A percentile compares a stretch with the other conserved stretches of the same genome.
These are phyloP conservation scores for Chalcosyrphus nemorum DNA, from an alignment of 2,888 invertebrate species.

Conservation along the genomic window DNA sequence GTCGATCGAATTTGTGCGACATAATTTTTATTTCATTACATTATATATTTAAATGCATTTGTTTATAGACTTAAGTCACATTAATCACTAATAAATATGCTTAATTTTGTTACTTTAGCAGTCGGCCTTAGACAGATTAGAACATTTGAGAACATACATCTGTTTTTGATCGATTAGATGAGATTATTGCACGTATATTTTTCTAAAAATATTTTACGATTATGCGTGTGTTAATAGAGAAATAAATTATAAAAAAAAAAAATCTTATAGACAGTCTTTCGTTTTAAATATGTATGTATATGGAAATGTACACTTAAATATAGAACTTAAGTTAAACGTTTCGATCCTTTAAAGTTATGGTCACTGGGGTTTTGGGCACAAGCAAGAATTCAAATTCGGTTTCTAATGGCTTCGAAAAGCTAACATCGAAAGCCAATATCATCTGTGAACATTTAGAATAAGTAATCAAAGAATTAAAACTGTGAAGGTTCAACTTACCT, in stretches of 20 bases:
- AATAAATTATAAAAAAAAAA: conserved; percentile 1
- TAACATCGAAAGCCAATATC: conserved; percentile 87
- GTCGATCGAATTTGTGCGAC: neutral
- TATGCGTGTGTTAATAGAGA: too few relatives aligned
- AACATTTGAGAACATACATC: too few relatives aligned
- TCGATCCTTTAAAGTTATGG: conserved; percentile 86
- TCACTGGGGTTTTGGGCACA: conserved; percentile 89
- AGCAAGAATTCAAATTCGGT: conserved; percentile 92
- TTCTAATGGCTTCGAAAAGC: conserved; percentile 87
- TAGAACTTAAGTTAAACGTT: conserved; percentile 74
- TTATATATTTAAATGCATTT: conserved; percentile 9
- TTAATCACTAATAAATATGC: conserved; percentile 1
- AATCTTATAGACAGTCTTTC: conserved; percentile 40
- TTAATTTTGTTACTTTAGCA: neutral
- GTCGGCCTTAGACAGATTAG: neutral
- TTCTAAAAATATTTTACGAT: conserved; percentile 17
- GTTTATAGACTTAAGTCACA: neutral
- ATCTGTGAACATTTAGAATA: conserved; percentile 83
- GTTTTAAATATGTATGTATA: neutral
- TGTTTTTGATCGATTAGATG: too few relatives aligned
- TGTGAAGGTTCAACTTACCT: conserved; percentile 82
- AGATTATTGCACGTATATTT: conserved; percentile 44
- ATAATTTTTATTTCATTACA: neutral
- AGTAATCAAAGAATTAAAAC: neutral
- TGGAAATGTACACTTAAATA: neutral